Base-by-base conservation (phyloP, 2,888 invertebrate genomes). In the Drosophila algonquin region DNA sequence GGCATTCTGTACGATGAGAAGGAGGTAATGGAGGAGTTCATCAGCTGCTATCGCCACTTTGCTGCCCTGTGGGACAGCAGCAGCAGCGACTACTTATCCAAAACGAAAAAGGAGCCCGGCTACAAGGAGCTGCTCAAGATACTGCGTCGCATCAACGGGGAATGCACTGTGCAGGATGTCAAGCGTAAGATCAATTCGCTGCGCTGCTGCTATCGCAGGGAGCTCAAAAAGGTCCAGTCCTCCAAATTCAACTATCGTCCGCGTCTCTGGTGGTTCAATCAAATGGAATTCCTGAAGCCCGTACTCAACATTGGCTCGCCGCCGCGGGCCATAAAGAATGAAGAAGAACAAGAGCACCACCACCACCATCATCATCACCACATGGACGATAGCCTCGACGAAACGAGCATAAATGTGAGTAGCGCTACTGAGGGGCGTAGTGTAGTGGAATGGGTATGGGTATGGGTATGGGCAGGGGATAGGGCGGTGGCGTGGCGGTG, bases 181-280 rank as follows among this genome's bases (percentile, higher is more conserved):
- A 83, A 83, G 30, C 79, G 87, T 12, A 83, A 83, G 45, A 83
- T 83, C n/a, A 83, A 83, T 18, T 83, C 82, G 2, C 24, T 83
- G 12, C 74, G 82, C 6, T 87, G 84, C 54, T 87, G 84, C 52
- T 83, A 83, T 50, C 65, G 87, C 0, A 70, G 82, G 9, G 87
- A 87, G 9, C 50, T 84, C 18, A 79, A 81, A 14, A 87, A 87
- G 32, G 64, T 87, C 0, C 72, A 76, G 1, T 45, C 55, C 7
- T 75, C 81, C 0, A 59, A 55, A 3, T 56, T 24, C 8, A 57
- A 64, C 21, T 83, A 87, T 8, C 61, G 76, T 54, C 81, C 82
- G 16, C 87, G 82, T 12, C 65, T 83, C 2, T 83, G 82, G 82
- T 83, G 87, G 87, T 83, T 74, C 24, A 81, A 74, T 16, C 27